These are phyloP conservation scores for Gonocerus acuteangulatus DNA, from an alignment of 2,888 invertebrate species.

Conservation along the genomic window DNA sequence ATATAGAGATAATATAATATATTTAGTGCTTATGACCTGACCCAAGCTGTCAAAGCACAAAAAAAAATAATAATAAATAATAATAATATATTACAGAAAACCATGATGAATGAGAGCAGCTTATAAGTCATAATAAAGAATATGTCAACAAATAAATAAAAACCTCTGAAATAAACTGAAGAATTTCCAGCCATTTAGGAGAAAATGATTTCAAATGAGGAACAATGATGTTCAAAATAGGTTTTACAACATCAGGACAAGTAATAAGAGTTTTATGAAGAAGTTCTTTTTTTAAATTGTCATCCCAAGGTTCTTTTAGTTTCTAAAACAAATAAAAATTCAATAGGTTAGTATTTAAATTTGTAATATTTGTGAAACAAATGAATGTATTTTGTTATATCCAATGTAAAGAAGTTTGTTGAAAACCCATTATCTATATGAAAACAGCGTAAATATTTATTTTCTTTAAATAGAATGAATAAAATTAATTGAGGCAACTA, in stretches of 20 bases:
- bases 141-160: not conserved
- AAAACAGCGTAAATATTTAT: too few species aligned
- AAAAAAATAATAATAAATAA: too few species aligned
- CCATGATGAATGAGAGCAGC: not conserved
- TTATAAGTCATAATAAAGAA: not conserved
- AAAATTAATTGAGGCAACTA: too few species aligned
- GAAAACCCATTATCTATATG: too few species aligned
- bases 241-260: constrained; percentile 54
- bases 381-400: too few species aligned
- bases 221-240: constrained; percentile 14
- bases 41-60: too few species aligned
- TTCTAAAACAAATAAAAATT: constrained; percentile 46
- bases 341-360: not conserved
- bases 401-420: too few species aligned
- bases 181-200: constrained; percentile 9
- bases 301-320: constrained; percentile 61
- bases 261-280: constrained; percentile 56
- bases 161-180: constrained; percentile 3
- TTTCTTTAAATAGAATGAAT: too few species aligned
- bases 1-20: too few species aligned
- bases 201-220: constrained; percentile 8
- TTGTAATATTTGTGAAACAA: too few species aligned
- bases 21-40: too few species aligned
- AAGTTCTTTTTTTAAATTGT: constrained; percentile 55
- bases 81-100: too few species aligned